Base-by-base conservation (phyloP, 1,140 invertebrate species). In the Lithobius niger region DNA sequence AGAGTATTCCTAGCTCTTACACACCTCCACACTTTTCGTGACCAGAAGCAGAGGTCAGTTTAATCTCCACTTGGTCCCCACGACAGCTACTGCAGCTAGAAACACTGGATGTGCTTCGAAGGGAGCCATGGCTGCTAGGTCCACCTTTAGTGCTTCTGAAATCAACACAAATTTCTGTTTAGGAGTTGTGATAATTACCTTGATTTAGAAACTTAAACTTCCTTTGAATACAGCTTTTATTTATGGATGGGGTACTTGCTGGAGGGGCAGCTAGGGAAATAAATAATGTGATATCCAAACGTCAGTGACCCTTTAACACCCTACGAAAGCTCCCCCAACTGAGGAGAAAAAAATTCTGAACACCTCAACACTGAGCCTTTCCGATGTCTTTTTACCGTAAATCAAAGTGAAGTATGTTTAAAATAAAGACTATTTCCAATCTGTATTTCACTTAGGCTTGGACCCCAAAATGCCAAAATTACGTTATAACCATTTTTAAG, bases 51-150 rank as follows among this genome's bases (percentile, higher is more conserved):
- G 51, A 43, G 19, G 43, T 56, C 58, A 15, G n/a, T 53, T 55
- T 57, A 56, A 3, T 27, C 28, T 10, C 19, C 2, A 45, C 27
- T 40, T 43, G 48, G 10, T 48, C 54, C 6, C 26, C 45, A 40
- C 49, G 31, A 22, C 59, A 21, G 31, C 54, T 56, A 13, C 51
- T 48, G 15, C 43, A 2, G 25, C 28, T 55, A 1, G 52, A 59
- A 10, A 63, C 25, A 48, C 62, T 62, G 27, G 60, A 59, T 42
- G 61, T 59, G 54, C 59, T 64, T 15, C 60, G 58, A 10, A 66
- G 24, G 15, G 62, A 62, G n/a, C 58, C 62, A 21, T 61, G 60
- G 22, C 60, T 57, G 56, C 62, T 63, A 15, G 51, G 50, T 49
- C 62, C 60, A 27, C 62, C 60, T 28, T 59, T 53, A 2, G 52